A percentile compares a stretch with the other conserved stretches of the same genome.
phyloP scores from a whole-genome alignment of 2,888 invertebrate species.

The Neoitamus cyanurus region DNA sequence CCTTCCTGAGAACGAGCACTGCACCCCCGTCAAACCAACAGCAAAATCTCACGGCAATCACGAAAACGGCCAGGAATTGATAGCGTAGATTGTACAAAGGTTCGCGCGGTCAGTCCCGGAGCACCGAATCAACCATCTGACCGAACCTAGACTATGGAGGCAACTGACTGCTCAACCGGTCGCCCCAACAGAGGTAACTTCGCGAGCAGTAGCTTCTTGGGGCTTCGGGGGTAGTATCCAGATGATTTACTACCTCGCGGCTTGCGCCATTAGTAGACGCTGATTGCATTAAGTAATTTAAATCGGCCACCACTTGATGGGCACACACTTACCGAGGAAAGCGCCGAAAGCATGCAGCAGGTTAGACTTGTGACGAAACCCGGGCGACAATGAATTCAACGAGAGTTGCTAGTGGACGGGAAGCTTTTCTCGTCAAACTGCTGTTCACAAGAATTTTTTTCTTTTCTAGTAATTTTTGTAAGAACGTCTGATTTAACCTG shows the following conservation, averaged over 20 bases:
- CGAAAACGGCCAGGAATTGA: not conserved
- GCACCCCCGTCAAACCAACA: not conserved
- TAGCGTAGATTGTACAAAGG: not conserved
- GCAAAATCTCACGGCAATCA: slow-evolving; percentile 6
- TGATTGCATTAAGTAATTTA: not conserved
- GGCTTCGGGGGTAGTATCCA: not conserved
- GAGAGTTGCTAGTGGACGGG: not conserved
- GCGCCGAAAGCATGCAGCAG: not conserved
- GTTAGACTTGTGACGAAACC: not conserved
- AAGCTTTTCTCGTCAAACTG: slow-evolving; percentile 14
- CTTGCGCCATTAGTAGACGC: not conserved
- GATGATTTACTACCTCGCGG: not conserved
- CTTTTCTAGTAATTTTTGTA: not conserved
- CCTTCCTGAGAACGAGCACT: not conserved
- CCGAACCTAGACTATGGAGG: not conserved
- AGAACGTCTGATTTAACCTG: not conserved
- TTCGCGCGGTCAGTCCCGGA: not conserved
- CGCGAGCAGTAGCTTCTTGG: not conserved
- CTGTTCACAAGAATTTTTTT: not conserved
- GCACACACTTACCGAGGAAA: too few relatives aligned
- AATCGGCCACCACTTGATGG: not conserved
- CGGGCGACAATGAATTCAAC: not conserved
- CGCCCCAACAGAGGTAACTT: not conserved
- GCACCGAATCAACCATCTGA: not conserved
- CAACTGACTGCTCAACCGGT: not conserved